A percentile compares a stretch with the other conserved stretches of the same genome.
These are phyloP conservation scores for Diuraphis noxia DNA, from an alignment of 1,140 invertebrate species.

Conservation along the genomic window DNA sequence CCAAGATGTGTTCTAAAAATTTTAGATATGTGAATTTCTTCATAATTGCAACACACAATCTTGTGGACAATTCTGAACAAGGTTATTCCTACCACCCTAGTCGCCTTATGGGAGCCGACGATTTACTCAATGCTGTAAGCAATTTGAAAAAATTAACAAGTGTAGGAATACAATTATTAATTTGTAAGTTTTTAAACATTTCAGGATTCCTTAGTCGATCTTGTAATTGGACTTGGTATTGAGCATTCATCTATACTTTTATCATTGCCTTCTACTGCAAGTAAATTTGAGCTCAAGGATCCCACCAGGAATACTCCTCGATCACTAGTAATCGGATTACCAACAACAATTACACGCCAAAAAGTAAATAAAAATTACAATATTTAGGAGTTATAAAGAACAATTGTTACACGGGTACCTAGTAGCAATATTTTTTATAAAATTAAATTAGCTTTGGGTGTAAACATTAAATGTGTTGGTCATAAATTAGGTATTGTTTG, in stretches of 20 bases:
- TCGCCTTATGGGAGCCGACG: conserved; percentile 74
- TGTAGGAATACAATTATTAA: neutral
- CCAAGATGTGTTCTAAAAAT: conserved; percentile 3
- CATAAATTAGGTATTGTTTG: too few relatives aligned
- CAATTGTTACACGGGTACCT: neutral
- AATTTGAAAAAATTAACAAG: neutral
- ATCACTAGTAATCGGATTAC: conserved; percentile 66
- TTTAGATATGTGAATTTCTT: conserved; percentile 67
- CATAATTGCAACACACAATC: conserved; percentile 71
- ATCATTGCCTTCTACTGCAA: conserved; percentile 70
- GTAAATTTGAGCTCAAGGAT: conserved; percentile 69
- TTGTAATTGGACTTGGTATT: conserved; percentile 72
- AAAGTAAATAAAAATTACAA: conserved; percentile 61
- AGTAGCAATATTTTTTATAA: neutral
- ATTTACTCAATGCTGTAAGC: conserved; percentile 76
- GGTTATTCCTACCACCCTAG: conserved; percentile 74
- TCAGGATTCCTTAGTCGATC: conserved; percentile 76
- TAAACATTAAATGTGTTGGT: neutral
- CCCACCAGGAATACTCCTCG: conserved; percentile 70
- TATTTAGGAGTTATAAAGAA: neutral
- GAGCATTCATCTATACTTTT: conserved; percentile 72
- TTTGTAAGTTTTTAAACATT: conserved; percentile 55
- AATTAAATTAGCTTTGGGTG: neutral
- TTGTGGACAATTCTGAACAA: conserved; percentile 67
- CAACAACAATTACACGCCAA: conserved; percentile 65